Conservation (phyloP, 1,140 invertebrate genomes). For the Globodera rostochiensis region DNA sequence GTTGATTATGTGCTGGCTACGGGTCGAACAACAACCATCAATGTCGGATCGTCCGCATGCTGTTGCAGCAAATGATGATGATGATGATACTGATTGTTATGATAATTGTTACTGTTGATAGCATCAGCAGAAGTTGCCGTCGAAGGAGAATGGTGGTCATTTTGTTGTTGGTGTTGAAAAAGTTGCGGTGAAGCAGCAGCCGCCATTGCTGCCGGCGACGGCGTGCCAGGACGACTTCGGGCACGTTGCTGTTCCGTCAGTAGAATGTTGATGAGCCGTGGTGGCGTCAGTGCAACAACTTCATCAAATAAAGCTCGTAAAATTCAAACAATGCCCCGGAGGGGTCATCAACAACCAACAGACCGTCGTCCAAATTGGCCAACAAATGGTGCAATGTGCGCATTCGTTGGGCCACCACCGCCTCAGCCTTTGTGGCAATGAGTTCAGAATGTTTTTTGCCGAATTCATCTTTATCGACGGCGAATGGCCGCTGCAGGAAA, state of each 20-base stretch:
- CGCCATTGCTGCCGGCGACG: not conserved
- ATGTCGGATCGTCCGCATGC: slow-evolving; percentile 37
- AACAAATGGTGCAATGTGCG: not conserved
- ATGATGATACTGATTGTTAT: not conserved
- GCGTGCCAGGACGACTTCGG: slow-evolving; percentile 8
- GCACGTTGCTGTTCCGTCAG: slow-evolving; percentile 29
- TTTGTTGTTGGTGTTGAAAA: too few species aligned
- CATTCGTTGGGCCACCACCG: not conserved
- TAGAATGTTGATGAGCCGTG: slow-evolving; percentile 29
- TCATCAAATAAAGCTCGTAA: not conserved
- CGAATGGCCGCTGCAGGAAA: too few species aligned
- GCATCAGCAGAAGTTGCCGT: not conserved
- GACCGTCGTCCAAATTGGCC: not conserved
- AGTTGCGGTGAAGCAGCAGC: not conserved
- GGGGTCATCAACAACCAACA: not conserved
- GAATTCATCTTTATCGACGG: too few species aligned
- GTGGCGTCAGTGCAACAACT: not conserved
- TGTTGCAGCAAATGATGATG: not conserved
- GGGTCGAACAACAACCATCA: slow-evolving; percentile 20
- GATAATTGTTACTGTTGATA: not conserved
- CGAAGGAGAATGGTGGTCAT: too few species aligned
- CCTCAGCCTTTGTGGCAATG: not conserved
- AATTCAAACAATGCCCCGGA: not conserved
- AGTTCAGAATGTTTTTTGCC: not conserved
- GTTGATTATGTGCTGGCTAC: slow-evolving; percentile 13